Percentiles rank a stretch among this genome's conserved stretches.
Evolutionary conservation across 2,888 invertebrate species (phyloP).

Genomic region (Euspilapteryx auroguttella): DNA sequence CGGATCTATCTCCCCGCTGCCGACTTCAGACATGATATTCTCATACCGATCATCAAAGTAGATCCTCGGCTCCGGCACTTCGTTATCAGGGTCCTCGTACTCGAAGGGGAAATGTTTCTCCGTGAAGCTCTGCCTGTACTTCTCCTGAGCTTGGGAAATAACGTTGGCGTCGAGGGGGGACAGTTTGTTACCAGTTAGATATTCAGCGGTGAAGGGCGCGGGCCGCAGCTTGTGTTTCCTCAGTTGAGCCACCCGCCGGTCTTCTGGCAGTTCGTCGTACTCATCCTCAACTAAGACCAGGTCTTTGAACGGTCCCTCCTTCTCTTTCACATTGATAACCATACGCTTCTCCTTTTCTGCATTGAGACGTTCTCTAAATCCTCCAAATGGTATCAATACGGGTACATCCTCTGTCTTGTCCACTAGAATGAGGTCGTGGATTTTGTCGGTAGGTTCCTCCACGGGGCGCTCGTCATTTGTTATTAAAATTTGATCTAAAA

Average conservation of each 20-base stretch:
- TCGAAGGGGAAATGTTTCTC: constrained; percentile 51
- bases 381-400: constrained; percentile 36
- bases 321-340: constrained; percentile 12
- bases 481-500: too few species aligned
- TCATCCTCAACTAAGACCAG: constrained; percentile 27
- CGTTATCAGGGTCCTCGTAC: constrained; percentile 38
- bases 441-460: constrained; percentile 38
- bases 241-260: constrained; percentile 50
- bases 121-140: constrained; percentile 45
- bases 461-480: constrained; percentile 13
- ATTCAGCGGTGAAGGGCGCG: constrained; percentile 40
- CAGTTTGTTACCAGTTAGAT: constrained; percentile 34
- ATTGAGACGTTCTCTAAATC: constrained; percentile 43
- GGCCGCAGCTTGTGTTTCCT: constrained; percentile 34
- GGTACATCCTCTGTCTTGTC: constrained; percentile 31
- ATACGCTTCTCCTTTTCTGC: constrained; percentile 22
- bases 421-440: constrained; percentile 36
- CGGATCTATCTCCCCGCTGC: constrained; percentile 39
- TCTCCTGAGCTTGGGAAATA: constrained; percentile 40
- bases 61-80: constrained; percentile 56
- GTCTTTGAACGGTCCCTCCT: constrained; percentile 17
- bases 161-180: constrained; percentile 45
- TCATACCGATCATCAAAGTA: constrained; percentile 55
- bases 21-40: constrained; percentile 35
- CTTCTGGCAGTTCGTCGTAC: constrained; percentile 48